Evolutionary conservation across 2,113 vertebrate species (phyloP).

Genomic region (Sturnira hondurensis): DNA sequence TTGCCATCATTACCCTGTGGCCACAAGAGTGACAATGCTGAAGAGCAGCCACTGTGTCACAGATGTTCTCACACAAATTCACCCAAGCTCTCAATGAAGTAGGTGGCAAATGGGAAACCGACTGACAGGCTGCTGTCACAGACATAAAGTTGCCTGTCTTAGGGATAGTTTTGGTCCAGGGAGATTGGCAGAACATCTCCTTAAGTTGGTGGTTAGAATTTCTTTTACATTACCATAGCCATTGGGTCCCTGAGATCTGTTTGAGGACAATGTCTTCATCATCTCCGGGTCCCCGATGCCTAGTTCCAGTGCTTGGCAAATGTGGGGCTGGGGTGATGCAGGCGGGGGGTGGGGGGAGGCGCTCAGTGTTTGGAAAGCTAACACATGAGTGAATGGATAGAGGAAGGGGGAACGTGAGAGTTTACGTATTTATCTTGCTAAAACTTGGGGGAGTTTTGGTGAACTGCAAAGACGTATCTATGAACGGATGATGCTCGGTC

Average conservation of each 20-base stretch:
- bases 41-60: background rate
- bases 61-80: conserved; percentile 11
- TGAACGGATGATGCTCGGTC: background rate
- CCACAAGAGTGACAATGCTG: background rate
- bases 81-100: background rate
- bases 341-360: rapidly evolving
- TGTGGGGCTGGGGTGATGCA: rapidly evolving
- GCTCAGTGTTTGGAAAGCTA: background rate
- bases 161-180: background rate
- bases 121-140: background rate
- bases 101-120: background rate
- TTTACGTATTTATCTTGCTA: background rate
- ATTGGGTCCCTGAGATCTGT: background rate
- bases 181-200: background rate
- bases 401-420: background rate
- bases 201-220: background rate
- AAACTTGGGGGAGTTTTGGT: background rate
- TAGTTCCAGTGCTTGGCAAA: background rate
- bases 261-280: background rate
- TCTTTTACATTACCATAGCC: background rate
- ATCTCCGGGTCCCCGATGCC: background rate
- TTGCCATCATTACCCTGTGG: background rate
- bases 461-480: background rate
- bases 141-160: background rate
- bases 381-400: background rate